These are phyloP conservation scores for Aproaerema taeniolella DNA, from an alignment of 2,888 invertebrate species.

Conservation along the genomic window DNA sequence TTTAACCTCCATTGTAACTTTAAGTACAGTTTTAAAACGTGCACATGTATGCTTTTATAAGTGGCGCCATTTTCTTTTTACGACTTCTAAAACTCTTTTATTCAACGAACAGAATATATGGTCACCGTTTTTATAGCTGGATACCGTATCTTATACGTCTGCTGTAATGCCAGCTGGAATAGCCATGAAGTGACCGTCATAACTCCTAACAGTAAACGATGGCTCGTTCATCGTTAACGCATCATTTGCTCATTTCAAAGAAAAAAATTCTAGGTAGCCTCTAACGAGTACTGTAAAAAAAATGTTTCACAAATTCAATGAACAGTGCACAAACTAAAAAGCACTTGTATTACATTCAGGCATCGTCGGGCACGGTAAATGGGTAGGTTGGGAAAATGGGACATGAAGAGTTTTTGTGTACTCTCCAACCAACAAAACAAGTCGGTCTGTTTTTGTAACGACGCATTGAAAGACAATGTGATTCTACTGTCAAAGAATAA, in stretches of 20 bases:
- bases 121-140: slow-evolving; percentile 18
- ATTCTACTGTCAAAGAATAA: no score
- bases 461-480: slow-evolving; percentile 16
- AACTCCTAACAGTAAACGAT: slow-evolving; percentile 24
- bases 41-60: background rate
- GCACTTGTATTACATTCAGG: slow-evolving; percentile 13
- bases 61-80: background rate
- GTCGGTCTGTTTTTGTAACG: slow-evolving; percentile 27
- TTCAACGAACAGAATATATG: slow-evolving; percentile 18
- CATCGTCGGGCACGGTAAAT: slow-evolving; percentile 7
- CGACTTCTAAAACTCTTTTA: slow-evolving; percentile 18
- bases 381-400: slow-evolving; percentile 20
- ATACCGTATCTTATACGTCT: slow-evolving; percentile 19
- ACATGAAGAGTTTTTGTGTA: slow-evolving; percentile 32
- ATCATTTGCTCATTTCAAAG: slow-evolving; percentile 35
- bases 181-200: slow-evolving; percentile 26
- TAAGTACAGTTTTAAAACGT: no score
- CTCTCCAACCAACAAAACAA: slow-evolving; percentile 30
- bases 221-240: slow-evolving; percentile 32
- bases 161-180: slow-evolving; percentile 17
- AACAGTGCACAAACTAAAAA: slow-evolving; percentile 40
- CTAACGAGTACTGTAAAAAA: slow-evolving; percentile 24
- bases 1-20: background rate
- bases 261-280: slow-evolving; percentile 25
- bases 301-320: slow-evolving; percentile 38